Base-by-base conservation (phyloP, 2,113 vertebrate species). In the Grallaria varia region DNA sequence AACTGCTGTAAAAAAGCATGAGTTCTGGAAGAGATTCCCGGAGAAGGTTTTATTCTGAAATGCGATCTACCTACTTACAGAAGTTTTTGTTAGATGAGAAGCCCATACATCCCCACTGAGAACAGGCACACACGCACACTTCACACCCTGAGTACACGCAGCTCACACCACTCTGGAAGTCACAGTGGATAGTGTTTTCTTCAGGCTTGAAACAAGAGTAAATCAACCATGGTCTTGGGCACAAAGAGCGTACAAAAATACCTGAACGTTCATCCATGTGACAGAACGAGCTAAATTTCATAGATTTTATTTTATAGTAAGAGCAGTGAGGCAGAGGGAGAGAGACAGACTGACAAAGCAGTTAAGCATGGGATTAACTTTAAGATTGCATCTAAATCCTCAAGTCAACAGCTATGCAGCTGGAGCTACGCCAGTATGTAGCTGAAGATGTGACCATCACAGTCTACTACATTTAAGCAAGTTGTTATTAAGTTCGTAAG, bases 301-400 rank as follows among this genome's bases (percentile, higher is more conserved):
- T 12, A 31, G 40, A 39, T 23, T 14, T 72, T 53, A 44, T 18
- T 37, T 14, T 3, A 50, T 6, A 71, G 50, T 59, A 87, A 63
- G 14, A 93, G 44, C 37, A 72, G 52, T 1, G 3, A 40, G 42
- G 62, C 37, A 47, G 37, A 5, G n/a, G 35, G 22, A 86, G 19
- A 44, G 27, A 90, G 33, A 60, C 44, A 86, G 73, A 79, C 22
- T 77, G 85, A 72, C 56, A 74, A 68, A 87, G 42, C 52, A 64
- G 18, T 84, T 95, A 87, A 94, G 62, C 81, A 67, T 17, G 20
- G 67, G 81, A 69, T 89, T 92, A 96, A 85, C 44, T 81, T 95
- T 67, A 93, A 78, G 66, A 93, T 93, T 89, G 33, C 63, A 68
- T 50, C 44, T 84, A 94, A 89, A 87, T 93, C 81, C 62, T 47